A percentile compares a stretch with the other conserved stretches of the same genome.
phyloP scores from a whole-genome alignment of 2,888 invertebrate genomes.

The Eilema griseolum region DNA sequence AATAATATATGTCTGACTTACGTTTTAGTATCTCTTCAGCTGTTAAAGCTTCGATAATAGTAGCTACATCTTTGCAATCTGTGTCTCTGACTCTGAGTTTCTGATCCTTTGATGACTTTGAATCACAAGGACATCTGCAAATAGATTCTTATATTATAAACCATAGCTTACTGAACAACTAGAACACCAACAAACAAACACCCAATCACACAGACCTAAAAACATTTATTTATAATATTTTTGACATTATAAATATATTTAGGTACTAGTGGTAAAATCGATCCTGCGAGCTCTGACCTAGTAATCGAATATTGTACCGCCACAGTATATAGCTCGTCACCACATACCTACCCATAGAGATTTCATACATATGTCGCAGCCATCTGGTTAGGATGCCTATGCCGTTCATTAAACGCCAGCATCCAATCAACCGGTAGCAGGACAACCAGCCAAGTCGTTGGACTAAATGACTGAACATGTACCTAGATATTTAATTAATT shows the following conservation, averaged over 20 bases:
- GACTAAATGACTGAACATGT: no score
- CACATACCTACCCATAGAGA: background rate
- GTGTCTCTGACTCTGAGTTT: constrained; percentile 50
- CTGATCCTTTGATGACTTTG: constrained; percentile 56
- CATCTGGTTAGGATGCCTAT: background rate
- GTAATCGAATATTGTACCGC: background rate
- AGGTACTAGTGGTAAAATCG: background rate
- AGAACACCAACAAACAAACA: background rate
- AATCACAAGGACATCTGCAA: constrained; percentile 57
- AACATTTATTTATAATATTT: background rate
- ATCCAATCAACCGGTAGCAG: background rate
- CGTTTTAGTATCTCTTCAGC: constrained; percentile 51
- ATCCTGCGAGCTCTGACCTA: background rate
- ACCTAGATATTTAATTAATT: no score
- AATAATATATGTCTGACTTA: constrained; percentile 22
- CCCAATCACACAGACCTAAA: background rate
- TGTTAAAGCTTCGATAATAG: constrained; percentile 73
- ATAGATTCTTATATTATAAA: constrained; percentile 5
- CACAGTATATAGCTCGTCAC: background rate
- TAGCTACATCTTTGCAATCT: constrained; percentile 70
- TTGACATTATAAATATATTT: no score
- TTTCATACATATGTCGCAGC: no score
- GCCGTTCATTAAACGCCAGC: background rate
- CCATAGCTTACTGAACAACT: background rate
- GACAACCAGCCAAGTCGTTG: no score